Evolutionary conservation across 2,888 invertebrate species (phyloP).

Genomic region (Agrenia bidenticulata): DNA sequence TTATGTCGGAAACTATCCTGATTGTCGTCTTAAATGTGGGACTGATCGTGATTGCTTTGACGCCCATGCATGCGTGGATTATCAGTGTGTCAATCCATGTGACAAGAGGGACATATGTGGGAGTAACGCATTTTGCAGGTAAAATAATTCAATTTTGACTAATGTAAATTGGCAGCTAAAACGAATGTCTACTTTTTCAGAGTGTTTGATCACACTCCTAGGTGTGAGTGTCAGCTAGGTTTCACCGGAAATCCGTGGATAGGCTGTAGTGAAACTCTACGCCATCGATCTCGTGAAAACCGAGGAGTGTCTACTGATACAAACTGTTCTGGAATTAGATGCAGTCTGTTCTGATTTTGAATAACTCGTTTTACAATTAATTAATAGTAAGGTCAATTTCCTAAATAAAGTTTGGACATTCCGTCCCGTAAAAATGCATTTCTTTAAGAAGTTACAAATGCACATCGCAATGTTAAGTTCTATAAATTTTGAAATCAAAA

Average conservation of each 20-base stretch:
- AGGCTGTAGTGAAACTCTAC: too few relatives aligned
- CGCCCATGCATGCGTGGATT: slow-evolving; percentile 32
- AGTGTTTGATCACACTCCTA: slow-evolving; percentile 25
- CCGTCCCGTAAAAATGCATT: too few relatives aligned
- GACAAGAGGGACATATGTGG: slow-evolving; percentile 23
- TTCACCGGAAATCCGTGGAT: slow-evolving; percentile 33
- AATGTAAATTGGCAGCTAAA: too few relatives aligned
- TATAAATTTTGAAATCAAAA: too few relatives aligned
- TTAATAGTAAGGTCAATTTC: too few relatives aligned
- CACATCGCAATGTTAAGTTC: too few relatives aligned
- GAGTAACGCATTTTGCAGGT: slow-evolving; percentile 35
- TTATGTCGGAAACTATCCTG: slow-evolving; percentile 33
- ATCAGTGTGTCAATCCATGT: slow-evolving; percentile 34
- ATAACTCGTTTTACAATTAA: neutral
- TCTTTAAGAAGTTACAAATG: too few relatives aligned
- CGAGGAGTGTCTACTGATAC: neutral
- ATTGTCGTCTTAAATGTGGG: slow-evolving; percentile 29
- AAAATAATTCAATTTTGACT: neutral
- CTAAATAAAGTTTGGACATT: too few relatives aligned
- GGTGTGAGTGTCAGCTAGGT: slow-evolving; percentile 27
- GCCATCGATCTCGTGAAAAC: too few relatives aligned
- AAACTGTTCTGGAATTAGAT: neutral
- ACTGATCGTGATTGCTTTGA: slow-evolving; percentile 25
- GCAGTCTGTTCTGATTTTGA: slow-evolving; percentile 6
- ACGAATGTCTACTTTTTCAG: slow-evolving; percentile 24